A percentile compares a stretch with the other conserved stretches of the same genome.
phyloP scores from a whole-genome alignment of 2,113 vertebrate genomes.

The Lates calcarifer region DNA sequence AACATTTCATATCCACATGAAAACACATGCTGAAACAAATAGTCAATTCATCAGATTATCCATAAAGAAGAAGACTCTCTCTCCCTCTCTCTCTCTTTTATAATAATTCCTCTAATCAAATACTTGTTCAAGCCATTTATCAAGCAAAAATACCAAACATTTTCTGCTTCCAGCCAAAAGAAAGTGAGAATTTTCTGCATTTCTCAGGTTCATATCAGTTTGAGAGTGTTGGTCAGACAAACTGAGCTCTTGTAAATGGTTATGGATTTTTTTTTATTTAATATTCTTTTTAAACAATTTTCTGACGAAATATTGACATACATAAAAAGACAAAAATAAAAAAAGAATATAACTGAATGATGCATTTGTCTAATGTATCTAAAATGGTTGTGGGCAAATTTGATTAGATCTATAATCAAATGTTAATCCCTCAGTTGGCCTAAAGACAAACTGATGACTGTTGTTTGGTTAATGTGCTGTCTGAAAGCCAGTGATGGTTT shows the following conservation, averaged over 20 bases:
- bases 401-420: neutral
- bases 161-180: no score
- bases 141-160: no score
- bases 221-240: neutral
- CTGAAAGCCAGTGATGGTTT: no score
- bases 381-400: neutral
- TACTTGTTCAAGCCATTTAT: no score
- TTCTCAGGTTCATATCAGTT: neutral
- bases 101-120: no score
- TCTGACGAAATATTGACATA: neutral
- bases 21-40: no score
- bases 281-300: neutral
- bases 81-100: no score
- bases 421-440: neutral
- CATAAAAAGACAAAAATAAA: neutral
- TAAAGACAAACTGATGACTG: neutral
- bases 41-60: no score
- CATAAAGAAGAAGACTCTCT: no score
- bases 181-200: neutral
- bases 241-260: no score
- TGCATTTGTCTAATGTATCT: neutral
- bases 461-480: no score
- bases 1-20: no score
- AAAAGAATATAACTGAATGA: neutral
- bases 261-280: neutral